Base-by-base conservation (phyloP, 1,140 invertebrate species). In the Eulimnadia texana region DNA sequence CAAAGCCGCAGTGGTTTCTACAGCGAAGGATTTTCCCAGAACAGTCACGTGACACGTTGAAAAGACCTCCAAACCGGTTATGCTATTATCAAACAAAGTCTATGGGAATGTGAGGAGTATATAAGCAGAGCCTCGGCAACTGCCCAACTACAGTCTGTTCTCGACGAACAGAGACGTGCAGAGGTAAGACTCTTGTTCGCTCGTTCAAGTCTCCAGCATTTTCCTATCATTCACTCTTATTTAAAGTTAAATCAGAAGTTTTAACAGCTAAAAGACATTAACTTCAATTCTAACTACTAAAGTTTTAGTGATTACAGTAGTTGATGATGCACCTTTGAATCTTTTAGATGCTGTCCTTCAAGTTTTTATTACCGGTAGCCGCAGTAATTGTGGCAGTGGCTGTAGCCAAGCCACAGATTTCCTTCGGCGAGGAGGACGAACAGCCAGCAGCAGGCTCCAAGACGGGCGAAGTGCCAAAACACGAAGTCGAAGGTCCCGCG, bases 361-460 rank as follows among this genome's bases (percentile, higher is more conserved):
- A 60, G 50, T n/a, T 50, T 23, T 19, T 60, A n/a, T 19, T 52
- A 19, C 50, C 57, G 19, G 50, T 59, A 20, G 28, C 23, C 25
- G 33, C 53, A 16, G 19, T 29, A 19, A 23, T 54, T 20, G 49
- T 28, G 16, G 33, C 57, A 24, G n/a, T 50, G 10, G 62, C 24
- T 24, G n/a, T 63, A 11, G 56, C 58, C 27, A 58, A 57, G 25
- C 62, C 62, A 3, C 62, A 63, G 53, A 58, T 63, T 47, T 53
- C 50, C 10, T 63, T 63, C 6, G 62, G 62, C 16, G 58, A 60
- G 16, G 55, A 59, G 20, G 62, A 63, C 50, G 62, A 63, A 23
- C 33, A 42, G 16, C 33, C 33, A 9, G 16, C 33, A 6, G 33
- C 33, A 42, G 33, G 33, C 33, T 27, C 22, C 13, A 52, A 61